A percentile compares a stretch with the other conserved stretches of the same genome.
phyloP scores from a whole-genome alignment of 2,888 invertebrate species.

The Drosophila pullipes region DNA sequence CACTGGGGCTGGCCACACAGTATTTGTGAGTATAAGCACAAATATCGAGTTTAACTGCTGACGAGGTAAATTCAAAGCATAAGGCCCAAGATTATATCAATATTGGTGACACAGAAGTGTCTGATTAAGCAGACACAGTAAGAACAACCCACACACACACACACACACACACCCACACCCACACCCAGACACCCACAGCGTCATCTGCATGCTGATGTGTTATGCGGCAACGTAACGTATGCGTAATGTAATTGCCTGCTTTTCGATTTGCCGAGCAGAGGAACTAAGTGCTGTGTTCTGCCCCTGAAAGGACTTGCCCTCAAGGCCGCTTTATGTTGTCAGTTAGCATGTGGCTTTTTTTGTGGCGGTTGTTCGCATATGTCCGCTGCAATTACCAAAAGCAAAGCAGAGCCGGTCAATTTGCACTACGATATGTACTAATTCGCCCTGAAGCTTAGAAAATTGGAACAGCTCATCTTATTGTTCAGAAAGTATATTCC shows the following conservation, averaged over 20 bases:
- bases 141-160: constrained; percentile 2
- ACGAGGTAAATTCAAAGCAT: constrained; percentile 71
- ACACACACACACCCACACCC: not conserved
- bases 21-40: constrained; percentile 9
- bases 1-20: not conserved
- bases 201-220: constrained; percentile 39
- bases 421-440: too few relatives aligned
- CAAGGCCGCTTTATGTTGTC: constrained; percentile 50
- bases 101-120: constrained; percentile 74
- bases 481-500: too few relatives aligned
- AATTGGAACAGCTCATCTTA: not conserved
- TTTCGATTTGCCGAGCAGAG: constrained; percentile 37
- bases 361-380: not conserved
- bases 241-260: constrained; percentile 73
- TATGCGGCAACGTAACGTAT: constrained; percentile 62
- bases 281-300: not conserved
- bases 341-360: constrained; percentile 69
- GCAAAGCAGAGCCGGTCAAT: not conserved
- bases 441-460: not conserved
- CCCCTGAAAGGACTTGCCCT: constrained; percentile 20
- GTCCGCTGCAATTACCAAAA: not conserved
- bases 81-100: constrained; percentile 69
- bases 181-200: too few relatives aligned
- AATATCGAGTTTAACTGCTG: constrained; percentile 42
- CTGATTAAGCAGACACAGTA: constrained; percentile 68